These are phyloP conservation scores for Calephelis virginiensis DNA, from an alignment of 1,140 invertebrate species.

Conservation along the genomic window DNA sequence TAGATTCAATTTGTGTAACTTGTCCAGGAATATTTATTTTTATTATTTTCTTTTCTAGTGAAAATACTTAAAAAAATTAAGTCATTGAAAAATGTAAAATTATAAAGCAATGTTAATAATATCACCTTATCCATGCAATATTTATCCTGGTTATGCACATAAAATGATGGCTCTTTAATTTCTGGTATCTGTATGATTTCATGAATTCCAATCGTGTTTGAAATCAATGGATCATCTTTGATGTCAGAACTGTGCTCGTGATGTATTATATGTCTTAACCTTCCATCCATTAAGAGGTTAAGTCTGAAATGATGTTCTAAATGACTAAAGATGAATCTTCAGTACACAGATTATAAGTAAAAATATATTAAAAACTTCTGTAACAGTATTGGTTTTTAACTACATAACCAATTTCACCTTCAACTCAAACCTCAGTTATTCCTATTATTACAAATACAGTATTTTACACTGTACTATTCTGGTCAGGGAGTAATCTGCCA, in stretches of 20 bases:
- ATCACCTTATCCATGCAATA: conserved; percentile 89
- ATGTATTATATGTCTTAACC: conserved; percentile 84
- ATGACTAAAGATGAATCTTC: not conserved
- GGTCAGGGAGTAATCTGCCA: no score
- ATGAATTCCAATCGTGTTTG: conserved; percentile 54
- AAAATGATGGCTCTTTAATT: conserved; percentile 78
- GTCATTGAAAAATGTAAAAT: not conserved
- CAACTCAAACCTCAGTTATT: no score
- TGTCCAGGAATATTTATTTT: no score
- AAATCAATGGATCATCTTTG: conserved; percentile 66
- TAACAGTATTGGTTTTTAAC: no score
- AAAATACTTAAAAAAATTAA: conserved; percentile 9
- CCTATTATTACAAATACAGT: no score
- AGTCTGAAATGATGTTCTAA: conserved; percentile 66
- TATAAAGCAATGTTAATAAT: conserved; percentile 7
- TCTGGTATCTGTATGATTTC: conserved; percentile 66
- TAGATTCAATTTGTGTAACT: no score
- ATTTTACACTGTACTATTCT: no score
- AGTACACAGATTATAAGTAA: no score
- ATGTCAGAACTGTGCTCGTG: conserved; percentile 78
- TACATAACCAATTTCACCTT: no score
- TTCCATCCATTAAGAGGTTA: conserved; percentile 83
- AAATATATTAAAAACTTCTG: no score
- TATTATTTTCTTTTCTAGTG: no score
- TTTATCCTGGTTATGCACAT: conserved; percentile 85